These are phyloP conservation scores for Triplophysa bombifrons DNA, from an alignment of 2,797 vertebrate species.

Conservation along the genomic window DNA sequence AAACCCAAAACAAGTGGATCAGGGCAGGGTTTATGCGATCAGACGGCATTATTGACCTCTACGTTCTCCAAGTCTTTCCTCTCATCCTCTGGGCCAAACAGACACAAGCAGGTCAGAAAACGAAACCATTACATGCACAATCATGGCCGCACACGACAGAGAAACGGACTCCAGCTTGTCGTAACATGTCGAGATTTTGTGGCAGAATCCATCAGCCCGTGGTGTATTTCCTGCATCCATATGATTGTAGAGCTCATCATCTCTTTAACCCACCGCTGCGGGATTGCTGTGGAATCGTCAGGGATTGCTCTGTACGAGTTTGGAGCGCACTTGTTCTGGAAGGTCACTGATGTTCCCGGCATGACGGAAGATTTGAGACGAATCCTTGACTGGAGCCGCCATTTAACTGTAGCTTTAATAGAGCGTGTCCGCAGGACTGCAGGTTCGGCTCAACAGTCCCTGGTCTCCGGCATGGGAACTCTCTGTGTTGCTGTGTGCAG, in stretches of 20 bases:
- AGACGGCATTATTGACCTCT: slow-evolving; percentile 16
- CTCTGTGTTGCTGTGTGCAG: slow-evolving; percentile 74
- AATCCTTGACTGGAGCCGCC: slow-evolving; percentile 66
- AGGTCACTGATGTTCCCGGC: slow-evolving; percentile 75
- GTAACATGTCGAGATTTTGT: slow-evolving; percentile 74
- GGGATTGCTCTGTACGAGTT: slow-evolving; percentile 78
- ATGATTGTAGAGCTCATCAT: slow-evolving; percentile 86
- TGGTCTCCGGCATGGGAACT: slow-evolving; percentile 74
- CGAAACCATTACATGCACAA: slow-evolving; percentile 77
- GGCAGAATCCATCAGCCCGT: slow-evolving; percentile 78
- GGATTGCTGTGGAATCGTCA: slow-evolving; percentile 80
- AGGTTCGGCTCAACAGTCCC: slow-evolving; percentile 62
- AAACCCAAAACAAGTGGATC: slow-evolving; percentile 65
- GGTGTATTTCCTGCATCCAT: slow-evolving; percentile 84
- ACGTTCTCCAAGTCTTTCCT: slow-evolving; percentile 64
- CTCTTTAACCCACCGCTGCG: slow-evolving; percentile 81
- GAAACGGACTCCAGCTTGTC: slow-evolving; percentile 71
- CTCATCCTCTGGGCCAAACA: slow-evolving; percentile 68
- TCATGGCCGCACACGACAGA: slow-evolving; percentile 68
- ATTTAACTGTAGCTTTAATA: slow-evolving; percentile 56
- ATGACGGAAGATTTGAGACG: slow-evolving; percentile 73
- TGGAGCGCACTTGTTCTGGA: slow-evolving; percentile 73
- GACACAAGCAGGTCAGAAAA: slow-evolving; percentile 80
- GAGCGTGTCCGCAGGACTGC: slow-evolving; percentile 63
- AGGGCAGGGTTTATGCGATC: slow-evolving; percentile 45